phyloP scores from a whole-genome alignment of 1,140 invertebrate species.

The Hypsibius dujardini region DNA sequence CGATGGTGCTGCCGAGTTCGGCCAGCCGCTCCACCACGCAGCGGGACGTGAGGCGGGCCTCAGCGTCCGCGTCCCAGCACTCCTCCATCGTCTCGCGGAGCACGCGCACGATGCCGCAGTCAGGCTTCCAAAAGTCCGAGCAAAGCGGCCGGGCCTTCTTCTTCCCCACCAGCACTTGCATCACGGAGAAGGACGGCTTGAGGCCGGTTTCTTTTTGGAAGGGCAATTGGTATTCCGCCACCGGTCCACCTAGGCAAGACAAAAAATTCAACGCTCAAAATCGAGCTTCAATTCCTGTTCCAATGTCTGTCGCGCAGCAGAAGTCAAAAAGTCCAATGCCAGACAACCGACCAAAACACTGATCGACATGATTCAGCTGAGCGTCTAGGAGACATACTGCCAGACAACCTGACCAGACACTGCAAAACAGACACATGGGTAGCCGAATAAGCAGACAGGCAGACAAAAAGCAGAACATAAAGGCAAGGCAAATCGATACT shows the following conservation, averaged over 20 bases:
- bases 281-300: too few relatives aligned
- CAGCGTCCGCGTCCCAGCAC: slow-evolving; percentile 83
- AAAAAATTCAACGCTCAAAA: not conserved
- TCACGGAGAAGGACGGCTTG: slow-evolving; percentile 53
- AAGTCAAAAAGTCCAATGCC: not conserved
- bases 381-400: slow-evolving; percentile 25
- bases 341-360: not conserved
- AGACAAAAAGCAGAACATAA: too few relatives aligned
- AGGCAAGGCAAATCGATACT: too few relatives aligned
- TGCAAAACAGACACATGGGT: too few relatives aligned
- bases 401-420: too few relatives aligned
- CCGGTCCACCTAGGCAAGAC: slow-evolving; percentile 34
- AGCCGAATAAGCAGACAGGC: too few relatives aligned
- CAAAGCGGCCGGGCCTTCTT: slow-evolving; percentile 66
- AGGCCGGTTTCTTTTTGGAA: slow-evolving; percentile 59
- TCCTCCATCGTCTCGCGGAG: slow-evolving; percentile 74
- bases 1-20: too few relatives aligned
- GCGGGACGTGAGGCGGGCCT: slow-evolving; percentile 67
- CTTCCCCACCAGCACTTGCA: slow-evolving; percentile 59
- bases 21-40: slow-evolving; percentile 66
- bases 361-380: not conserved
- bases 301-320: too few relatives aligned
- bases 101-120: slow-evolving; percentile 46
- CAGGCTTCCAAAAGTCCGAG: slow-evolving; percentile 43
- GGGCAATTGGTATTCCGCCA: slow-evolving; percentile 52